Base-by-base conservation (phyloP, 23 tunicate genomes). In the Corella eumyota region DNA sequence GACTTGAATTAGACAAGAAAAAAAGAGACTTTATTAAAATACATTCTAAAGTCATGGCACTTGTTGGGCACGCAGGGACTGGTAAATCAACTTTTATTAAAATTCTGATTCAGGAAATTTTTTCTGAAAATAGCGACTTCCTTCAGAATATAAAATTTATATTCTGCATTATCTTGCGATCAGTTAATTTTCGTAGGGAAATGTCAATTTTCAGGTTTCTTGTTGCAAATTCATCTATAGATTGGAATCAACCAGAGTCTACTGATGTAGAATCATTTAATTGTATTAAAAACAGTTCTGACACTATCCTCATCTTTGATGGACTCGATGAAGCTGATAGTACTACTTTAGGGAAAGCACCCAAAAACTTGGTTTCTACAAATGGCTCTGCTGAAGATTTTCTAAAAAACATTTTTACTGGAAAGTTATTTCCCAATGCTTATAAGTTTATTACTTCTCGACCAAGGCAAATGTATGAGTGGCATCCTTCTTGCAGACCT, bases 1-100 rank as follows among this genome's bases (percentile, higher is more conserved):
- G n/a, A n/a, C n/a, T n/a, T n/a, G n/a, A n/a, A n/a, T n/a, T n/a
- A n/a, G n/a, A 44, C 48, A 44, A 44, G 48, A 15, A 44, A 60
- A 4, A 33, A 11, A 4, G 34, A 2, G 34, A 13, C 2, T 33
- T 60, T 33, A 19, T 60, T 3, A 32, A 27, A 15, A 60, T 32
- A 13, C 65, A 60, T 34, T 44, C 45, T 13, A 60, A 60, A 22
- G 34, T 7, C 34, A 45, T 60, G 45, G 19, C 34, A 28, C 15
- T 60, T 19, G 34, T 60, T 25, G 65, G 65, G 36, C 65, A 60
- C 19, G 65, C 65, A 17, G 65, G 65, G 1, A 60, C 34, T 9
- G 65, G 65, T 19, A 60, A n/a, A n/a, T n/a, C n/a, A n/a, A n/a
- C n/a, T n/a, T n/a, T n/a, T n/a, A n/a, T n/a, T n/a, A n/a, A n/a